Evolutionary conservation across 2,797 vertebrate species (phyloP), one percentile per base, ranked within the genome.

Genomic region (Harpagifer antarcticus): DNA sequence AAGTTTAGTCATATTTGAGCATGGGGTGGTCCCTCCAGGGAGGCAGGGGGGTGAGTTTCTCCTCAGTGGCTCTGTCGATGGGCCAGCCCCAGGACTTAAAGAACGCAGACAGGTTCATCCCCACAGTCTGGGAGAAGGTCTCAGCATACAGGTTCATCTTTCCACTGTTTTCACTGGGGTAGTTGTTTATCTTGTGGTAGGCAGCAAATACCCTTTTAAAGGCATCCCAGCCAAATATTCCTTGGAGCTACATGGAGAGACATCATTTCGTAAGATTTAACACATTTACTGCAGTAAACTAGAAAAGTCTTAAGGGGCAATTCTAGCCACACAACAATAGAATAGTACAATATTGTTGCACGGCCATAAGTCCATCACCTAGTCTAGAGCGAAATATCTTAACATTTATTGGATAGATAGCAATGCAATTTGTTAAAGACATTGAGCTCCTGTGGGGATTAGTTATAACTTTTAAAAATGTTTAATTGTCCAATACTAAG

Each of bases 31-130:
- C 92, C 3, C 55, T 93, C 95, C 95, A 96, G 3, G 74, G 17
- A 33, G 95, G 94, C 61, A 96, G 94, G 17, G 70, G 86, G 85
- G 85, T 86, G 65, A 96, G 88, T 53, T 93, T 93, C 74, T 90
- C 45, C 23, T 95, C 94, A 33, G 95, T 91, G 48, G 71, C 83
- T 0, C 70, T 60, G 33, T 92, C 65, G 60, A 96, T 94, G 47
- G 96, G 95, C 96, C 96, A 97, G 68, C 95, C 94, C 96, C 96
- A 97, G 73, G 93, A 84, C 88, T 96, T 95, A 61, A 96, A 95
- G 91, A 97, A 97, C 1, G 86, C 86, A 49, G 63, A 62, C 85
- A 97, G 84, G 60, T 97, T 95, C 90, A 86, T 92, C 71, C 85
- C 91, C 60, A 97, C 95, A 31, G 87, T 73, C 45, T 83, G 65